phyloP scores from a whole-genome alignment of 2,888 invertebrate genomes.

The Athetis lepigone region DNA sequence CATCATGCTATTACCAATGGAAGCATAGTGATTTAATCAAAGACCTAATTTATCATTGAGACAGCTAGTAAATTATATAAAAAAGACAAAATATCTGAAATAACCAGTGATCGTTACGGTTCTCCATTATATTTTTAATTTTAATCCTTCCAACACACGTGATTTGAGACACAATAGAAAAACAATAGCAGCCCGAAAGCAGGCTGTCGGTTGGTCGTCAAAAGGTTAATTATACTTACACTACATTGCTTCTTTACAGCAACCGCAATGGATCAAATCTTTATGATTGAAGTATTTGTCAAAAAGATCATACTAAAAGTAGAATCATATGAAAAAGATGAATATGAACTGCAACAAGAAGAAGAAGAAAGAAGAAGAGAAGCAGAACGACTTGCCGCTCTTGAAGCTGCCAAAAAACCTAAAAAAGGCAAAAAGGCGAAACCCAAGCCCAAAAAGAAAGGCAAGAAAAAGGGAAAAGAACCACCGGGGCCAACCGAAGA shows the following conservation, averaged over 20 bases:
- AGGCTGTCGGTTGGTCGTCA: too few relatives aligned
- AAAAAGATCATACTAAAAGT: constrained; percentile 84
- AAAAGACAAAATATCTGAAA: too few relatives aligned
- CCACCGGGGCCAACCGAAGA: constrained; percentile 86
- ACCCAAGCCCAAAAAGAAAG: constrained; percentile 73
- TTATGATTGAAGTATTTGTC: constrained; percentile 87
- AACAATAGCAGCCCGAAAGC: too few relatives aligned
- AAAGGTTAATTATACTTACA: too few relatives aligned
- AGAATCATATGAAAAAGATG: constrained; percentile 85
- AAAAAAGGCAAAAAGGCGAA: constrained; percentile 70
- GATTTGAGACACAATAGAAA: too few relatives aligned
- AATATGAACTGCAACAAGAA: constrained; percentile 82
- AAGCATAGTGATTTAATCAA: too few relatives aligned
- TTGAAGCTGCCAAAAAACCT: constrained; percentile 74
- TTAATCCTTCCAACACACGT: too few relatives aligned
- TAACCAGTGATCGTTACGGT: too few relatives aligned
- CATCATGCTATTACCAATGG: too few relatives aligned
- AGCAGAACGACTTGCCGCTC: constrained; percentile 79
- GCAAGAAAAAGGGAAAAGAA: constrained; percentile 70
- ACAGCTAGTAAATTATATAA: too few relatives aligned
- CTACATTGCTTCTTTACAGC: constrained; percentile 23
- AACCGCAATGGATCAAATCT: constrained; percentile 84
- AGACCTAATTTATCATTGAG: too few relatives aligned
- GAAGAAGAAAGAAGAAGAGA: constrained; percentile 79
- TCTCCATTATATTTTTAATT: too few relatives aligned